Conservation (phyloP, 2,797 vertebrate species). For the Manis crassicaudata region DNA sequence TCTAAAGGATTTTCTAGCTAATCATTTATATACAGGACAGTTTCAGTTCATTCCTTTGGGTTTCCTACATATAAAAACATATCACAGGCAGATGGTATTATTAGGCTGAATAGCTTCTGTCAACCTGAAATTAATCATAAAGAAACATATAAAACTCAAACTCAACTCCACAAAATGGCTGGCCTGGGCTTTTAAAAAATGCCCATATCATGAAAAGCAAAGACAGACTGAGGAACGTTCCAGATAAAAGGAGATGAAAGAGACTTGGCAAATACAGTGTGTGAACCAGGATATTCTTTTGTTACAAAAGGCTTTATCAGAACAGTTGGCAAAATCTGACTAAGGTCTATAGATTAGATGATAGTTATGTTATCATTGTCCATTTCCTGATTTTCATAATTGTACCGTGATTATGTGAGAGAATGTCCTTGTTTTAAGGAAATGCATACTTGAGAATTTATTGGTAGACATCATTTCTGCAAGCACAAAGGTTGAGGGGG, state of each 20-base stretch:
- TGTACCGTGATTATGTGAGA: background rate
- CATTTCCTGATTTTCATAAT: background rate
- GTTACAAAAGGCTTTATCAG: background rate
- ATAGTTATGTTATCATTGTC: background rate
- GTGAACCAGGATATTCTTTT: background rate
- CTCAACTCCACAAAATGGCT: background rate
- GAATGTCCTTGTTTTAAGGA: background rate
- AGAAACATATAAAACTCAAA: background rate
- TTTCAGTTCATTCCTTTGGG: background rate
- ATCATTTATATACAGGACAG: background rate
- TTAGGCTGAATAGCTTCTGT: background rate
- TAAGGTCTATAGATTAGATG: constrained; percentile 15
- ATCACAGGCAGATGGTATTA: background rate
- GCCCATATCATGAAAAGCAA: background rate
- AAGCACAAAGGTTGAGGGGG: background rate
- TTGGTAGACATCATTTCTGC: background rate
- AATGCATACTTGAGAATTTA: background rate
- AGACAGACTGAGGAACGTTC: background rate
- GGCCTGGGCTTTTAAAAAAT: background rate
- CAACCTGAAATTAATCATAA: background rate
- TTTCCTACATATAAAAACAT: background rate
- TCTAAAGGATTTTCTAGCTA: background rate
- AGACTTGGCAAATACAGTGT: background rate
- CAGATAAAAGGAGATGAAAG: background rate
- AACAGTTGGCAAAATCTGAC: background rate